Percentiles rank a stretch among this genome's conserved stretches.
Conservation (phyloP, 92 coral and sea anemone species). For the Heteractis magnifica region DNA sequence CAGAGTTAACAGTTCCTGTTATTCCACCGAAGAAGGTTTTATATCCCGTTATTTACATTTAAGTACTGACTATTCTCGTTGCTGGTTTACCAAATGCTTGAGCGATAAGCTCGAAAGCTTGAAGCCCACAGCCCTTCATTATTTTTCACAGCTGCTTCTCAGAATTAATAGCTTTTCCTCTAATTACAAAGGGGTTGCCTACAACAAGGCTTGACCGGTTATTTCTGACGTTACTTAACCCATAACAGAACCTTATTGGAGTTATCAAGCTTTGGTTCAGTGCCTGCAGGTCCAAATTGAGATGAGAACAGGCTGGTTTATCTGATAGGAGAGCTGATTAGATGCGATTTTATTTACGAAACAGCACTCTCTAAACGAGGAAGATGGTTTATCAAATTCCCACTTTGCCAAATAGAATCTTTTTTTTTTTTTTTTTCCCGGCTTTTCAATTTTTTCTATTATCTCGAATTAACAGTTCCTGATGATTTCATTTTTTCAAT, state of each 20-base stretch:
- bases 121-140: neutral
- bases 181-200: neutral
- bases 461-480: neutral
- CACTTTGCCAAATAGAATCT: neutral
- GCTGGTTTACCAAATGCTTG: neutral
- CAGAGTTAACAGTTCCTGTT: conserved; percentile 1
- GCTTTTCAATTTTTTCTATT: neutral
- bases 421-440: neutral
- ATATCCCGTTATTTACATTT: neutral
- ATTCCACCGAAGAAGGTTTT: neutral
- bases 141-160: neutral
- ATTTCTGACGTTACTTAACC: neutral
- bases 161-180: neutral
- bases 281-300: neutral
- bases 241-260: neutral
- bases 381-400: neutral
- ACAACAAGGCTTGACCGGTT: neutral
- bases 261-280: neutral
- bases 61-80: neutral
- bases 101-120: neutral
- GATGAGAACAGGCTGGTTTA: neutral
- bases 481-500: no score
- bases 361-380: neutral
- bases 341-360: neutral
- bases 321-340: conserved; percentile 7